A percentile compares a stretch with the other conserved stretches of the same genome.
phyloP scores from a whole-genome alignment of 2,113 vertebrate species.

The Lagopus muta region DNA sequence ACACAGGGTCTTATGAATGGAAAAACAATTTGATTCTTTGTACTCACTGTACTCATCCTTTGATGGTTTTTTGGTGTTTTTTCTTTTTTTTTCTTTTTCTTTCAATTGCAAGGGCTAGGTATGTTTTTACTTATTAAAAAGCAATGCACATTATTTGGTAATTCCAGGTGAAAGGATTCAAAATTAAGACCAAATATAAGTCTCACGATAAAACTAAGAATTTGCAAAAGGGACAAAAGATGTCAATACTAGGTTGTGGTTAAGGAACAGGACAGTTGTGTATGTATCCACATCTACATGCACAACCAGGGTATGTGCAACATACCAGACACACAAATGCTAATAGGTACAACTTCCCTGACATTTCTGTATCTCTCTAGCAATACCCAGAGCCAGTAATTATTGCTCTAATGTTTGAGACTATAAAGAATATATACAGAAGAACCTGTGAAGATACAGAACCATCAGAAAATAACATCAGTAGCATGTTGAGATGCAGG shows the following conservation, averaged over 20 bases:
- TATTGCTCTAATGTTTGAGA: neutral
- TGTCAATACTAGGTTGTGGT: neutral
- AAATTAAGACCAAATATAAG: neutral
- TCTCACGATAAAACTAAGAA: neutral
- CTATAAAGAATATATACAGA: neutral
- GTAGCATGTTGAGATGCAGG: neutral
- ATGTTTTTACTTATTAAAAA: neutral
- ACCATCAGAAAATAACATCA: neutral
- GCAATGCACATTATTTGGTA: neutral
- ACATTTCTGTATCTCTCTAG: neutral
- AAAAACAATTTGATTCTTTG: neutral
- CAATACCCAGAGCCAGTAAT: neutral
- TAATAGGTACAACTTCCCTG: neutral
- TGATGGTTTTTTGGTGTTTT: too few species aligned
- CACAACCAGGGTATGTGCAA: neutral
- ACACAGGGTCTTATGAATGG: neutral
- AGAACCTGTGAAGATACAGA: neutral
- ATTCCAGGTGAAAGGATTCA: neutral
- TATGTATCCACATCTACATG: neutral
- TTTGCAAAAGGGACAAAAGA: neutral
- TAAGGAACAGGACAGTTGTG: neutral
- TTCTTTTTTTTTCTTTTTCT: neutral
- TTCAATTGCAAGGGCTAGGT: neutral
- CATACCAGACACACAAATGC: neutral
- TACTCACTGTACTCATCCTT: neutral